A percentile compares a stretch with the other conserved stretches of the same genome.
phyloP scores from a whole-genome alignment of 2,888 invertebrate species.

The Oithona nana region DNA sequence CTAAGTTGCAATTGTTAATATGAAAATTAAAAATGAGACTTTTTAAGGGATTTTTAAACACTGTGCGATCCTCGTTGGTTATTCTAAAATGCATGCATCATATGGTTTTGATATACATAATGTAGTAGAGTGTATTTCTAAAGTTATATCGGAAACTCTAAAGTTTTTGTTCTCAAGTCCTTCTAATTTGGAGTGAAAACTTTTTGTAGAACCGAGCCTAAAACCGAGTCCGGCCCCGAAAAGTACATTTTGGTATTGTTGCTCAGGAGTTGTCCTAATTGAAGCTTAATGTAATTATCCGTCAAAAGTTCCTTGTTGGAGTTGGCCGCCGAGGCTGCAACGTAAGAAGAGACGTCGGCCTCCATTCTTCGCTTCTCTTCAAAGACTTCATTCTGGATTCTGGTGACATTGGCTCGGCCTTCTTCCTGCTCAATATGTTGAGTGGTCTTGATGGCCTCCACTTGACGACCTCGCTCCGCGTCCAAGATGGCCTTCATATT shows the following conservation, averaged over 20 bases:
- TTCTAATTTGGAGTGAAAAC: not conserved
- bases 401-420: not conserved
- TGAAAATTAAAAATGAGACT: too few relatives aligned
- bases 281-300: conserved; percentile 7
- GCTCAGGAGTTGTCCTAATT: not conserved
- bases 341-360: not conserved
- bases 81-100: too few relatives aligned
- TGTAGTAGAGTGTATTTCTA: too few relatives aligned
- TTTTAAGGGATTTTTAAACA: too few relatives aligned
- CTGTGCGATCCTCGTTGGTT: too few relatives aligned
- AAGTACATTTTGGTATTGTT: conserved; percentile 15
- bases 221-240: not conserved
- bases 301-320: conserved; percentile 5
- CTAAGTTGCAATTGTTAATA: too few relatives aligned
- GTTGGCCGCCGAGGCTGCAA: not conserved
- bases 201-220: not conserved
- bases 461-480: conserved; percentile 1
- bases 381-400: not conserved
- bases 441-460: not conserved
- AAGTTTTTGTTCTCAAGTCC: not conserved
- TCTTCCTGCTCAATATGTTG: not conserved
- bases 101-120: too few relatives aligned
- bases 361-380: not conserved
- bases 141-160: too few relatives aligned
- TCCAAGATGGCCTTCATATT: conserved; percentile 6